A percentile compares a stretch with the other conserved stretches of the same genome.
These are phyloP conservation scores for Eriosoma lanigerum DNA, from an alignment of 1,140 invertebrate species.

Conservation along the genomic window DNA sequence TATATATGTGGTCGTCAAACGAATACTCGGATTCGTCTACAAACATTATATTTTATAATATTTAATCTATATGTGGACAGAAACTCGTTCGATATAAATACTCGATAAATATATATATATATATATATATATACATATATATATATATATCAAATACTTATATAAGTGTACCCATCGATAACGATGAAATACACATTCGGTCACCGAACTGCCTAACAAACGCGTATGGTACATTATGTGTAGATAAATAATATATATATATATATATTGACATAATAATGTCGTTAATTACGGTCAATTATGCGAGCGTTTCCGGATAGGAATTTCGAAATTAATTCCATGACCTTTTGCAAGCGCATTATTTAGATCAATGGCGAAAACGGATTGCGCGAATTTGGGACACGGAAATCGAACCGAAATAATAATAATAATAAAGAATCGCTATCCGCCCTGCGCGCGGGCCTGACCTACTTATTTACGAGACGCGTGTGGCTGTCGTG, in stretches of 20 bases:
- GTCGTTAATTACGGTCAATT: conserved; percentile 4
- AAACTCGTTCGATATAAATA: too few species aligned
- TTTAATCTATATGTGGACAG: too few species aligned
- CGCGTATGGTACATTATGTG: background rate
- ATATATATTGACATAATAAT: background rate
- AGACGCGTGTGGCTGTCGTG: background rate
- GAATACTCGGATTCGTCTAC: too few species aligned
- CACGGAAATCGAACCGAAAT: background rate
- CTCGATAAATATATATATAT: too few species aligned
- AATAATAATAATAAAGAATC: background rate
- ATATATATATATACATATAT: too few species aligned
- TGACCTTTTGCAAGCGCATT: too few species aligned
- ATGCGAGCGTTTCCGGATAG: background rate
- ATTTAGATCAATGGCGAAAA: too few species aligned
- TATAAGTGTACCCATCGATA: background rate
- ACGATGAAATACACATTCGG: background rate
- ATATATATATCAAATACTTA: too few species aligned
- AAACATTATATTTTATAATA: too few species aligned
- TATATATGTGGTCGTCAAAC: too few species aligned
- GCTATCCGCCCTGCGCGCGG: background rate
- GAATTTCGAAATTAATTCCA: background rate
- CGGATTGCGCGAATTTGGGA: background rate
- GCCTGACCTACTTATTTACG: conserved; percentile 35
- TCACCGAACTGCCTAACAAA: background rate
- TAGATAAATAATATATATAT: background rate